Percentiles rank a stretch among this genome's conserved stretches.
These are phyloP conservation scores for Clitarchus hookeri DNA, from an alignment of 2,888 invertebrate species.

Conservation along the genomic window DNA sequence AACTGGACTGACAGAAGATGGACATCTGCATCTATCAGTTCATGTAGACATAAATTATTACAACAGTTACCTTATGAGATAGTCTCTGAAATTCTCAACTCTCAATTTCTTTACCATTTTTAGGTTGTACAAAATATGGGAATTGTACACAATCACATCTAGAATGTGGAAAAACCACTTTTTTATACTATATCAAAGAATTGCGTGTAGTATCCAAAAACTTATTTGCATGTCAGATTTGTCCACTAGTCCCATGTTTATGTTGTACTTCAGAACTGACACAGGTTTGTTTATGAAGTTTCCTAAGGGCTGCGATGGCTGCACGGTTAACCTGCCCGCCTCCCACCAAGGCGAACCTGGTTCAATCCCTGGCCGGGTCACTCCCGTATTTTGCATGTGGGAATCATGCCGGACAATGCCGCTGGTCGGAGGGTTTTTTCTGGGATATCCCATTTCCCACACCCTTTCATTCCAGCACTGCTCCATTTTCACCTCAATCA, in stretches of 20 bases:
- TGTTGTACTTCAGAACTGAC: too few relatives aligned
- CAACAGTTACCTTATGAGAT: neutral
- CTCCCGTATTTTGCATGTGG: slow-evolving; percentile 43
- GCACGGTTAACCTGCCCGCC: slow-evolving; percentile 39
- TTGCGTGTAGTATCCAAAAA: neutral
- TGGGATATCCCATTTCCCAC: too few relatives aligned
- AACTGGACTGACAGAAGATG: neutral
- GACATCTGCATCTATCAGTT: neutral
- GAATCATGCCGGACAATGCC: too few relatives aligned
- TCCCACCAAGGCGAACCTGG: too few relatives aligned
- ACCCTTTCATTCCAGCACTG: neutral
- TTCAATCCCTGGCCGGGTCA: slow-evolving; percentile 42
- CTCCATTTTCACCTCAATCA: neutral
- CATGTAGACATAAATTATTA: neutral
- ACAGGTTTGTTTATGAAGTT: slow-evolving; percentile 31
- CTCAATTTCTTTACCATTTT: neutral
- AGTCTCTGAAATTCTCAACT: neutral
- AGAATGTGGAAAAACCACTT: slow-evolving; percentile 40
- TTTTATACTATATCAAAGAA: neutral
- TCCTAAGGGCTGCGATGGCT: slow-evolving; percentile 44
- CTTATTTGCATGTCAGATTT: slow-evolving; percentile 34
- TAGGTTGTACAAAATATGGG: neutral
- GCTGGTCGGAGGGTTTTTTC: too few relatives aligned
- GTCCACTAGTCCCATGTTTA: slow-evolving; percentile 6
- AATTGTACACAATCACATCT: neutral